These are phyloP conservation scores for Oncorhynchus nerka DNA, from an alignment of 2,113 vertebrate species.

Conservation along the genomic window DNA sequence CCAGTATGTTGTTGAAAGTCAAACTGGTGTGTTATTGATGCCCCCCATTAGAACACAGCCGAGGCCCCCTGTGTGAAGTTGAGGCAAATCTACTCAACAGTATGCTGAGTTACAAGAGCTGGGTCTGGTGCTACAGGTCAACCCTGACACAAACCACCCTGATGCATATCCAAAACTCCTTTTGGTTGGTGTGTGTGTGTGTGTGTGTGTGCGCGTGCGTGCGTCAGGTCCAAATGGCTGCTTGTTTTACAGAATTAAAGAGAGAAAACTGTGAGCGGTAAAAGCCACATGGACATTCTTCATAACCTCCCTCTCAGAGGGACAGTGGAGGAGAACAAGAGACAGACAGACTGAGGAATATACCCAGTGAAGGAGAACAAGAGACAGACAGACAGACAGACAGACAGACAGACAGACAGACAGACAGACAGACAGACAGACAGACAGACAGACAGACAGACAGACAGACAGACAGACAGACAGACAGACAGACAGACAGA, in stretches of 20 bases:
- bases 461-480: too few species aligned
- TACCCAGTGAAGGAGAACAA: constrained; percentile 19
- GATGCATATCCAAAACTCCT: background rate
- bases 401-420: too few species aligned
- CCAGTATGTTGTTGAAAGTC: constrained; percentile 61
- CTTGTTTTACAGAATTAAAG: constrained; percentile 33
- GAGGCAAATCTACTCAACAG: constrained; percentile 35
- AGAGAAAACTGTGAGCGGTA: constrained; percentile 40
- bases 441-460: too few species aligned
- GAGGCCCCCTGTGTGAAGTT: constrained; percentile 56
- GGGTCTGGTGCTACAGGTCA: constrained; percentile 52
- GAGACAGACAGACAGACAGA: too few species aligned
- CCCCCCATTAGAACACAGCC: constrained; percentile 68
- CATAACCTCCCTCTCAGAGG: background rate
- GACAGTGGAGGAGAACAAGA: constrained; percentile 5
- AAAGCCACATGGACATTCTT: constrained; percentile 7
- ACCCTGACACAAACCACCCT: constrained; percentile 61
- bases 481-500: too few species aligned
- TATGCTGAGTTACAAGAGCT: constrained; percentile 8
- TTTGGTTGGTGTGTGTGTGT: background rate
- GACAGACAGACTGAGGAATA: constrained; percentile 17
- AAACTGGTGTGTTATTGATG: constrained; percentile 66
- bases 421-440: too few species aligned
- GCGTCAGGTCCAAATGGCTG: constrained; percentile 27
- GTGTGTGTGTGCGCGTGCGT: background rate